Evolutionary conservation across 2,797 vertebrate species (phyloP), one percentile per base, ranked within the genome.

Genomic region (Eurystomus glaucurus): DNA sequence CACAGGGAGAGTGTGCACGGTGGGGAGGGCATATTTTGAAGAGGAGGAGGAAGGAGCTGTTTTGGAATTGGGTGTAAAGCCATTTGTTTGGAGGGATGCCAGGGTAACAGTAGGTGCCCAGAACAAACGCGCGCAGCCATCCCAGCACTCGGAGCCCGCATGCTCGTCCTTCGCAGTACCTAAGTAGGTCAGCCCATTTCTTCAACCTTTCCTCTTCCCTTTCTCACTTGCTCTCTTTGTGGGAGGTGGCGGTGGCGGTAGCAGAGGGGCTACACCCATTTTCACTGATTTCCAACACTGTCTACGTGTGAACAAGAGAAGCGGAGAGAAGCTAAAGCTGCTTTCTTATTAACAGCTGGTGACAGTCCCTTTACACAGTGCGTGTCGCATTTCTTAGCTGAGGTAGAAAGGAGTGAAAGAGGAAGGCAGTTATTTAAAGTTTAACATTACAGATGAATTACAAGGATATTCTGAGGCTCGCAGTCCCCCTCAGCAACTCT

Each of bases 301-400:
- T 55, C 28, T 96, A 95, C 92, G 94, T 96, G 85, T 88, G 93
- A 97, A 98, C 93, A 94, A 88, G 96, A 94, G 91, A 95, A 97
- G 85, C 45, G 25, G 77, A 91, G 69, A 80, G 93, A 88, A 95
- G 82, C 94, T 95, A 88, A 92, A 90, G 97, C 95, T 97, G 97
- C 97, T 98, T 98, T 96, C 97, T 97, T 97, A 97, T 97, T 98
- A 98, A 98, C 97, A 98, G 98, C 98, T 98, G 97, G 97, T 97
- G 97, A 95, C 92, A 90, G 95, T 84, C 93, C 97, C 93, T 94
- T 94, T 65, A 81, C 86, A 97, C 95, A 89, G 71, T 93, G 97
- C 84, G 85, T 97, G 96, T 98, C 92, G 94, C 95, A 93, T 96
- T 98, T 97, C 96, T 95, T 93, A 91, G 93, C 95, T 1, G 91